Evolutionary conservation across 2,888 invertebrate genomes (phyloP).

Genomic region (Dicycla oo): DNA sequence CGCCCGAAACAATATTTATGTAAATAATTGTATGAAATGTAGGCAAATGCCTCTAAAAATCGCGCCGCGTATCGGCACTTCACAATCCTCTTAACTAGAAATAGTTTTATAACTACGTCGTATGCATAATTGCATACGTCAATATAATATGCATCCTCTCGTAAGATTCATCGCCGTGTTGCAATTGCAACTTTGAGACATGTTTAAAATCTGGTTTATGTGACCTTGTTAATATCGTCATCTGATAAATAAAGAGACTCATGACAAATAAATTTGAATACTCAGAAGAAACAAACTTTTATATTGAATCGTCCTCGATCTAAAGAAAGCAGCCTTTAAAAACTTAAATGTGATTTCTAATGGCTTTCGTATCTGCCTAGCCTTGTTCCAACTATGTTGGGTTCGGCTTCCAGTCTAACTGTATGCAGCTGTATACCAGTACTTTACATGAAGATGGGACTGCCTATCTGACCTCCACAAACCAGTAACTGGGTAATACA

Average conservation of each 20-base stretch:
- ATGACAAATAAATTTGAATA: background rate
- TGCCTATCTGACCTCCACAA: too few species aligned
- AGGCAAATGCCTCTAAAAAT: too few species aligned
- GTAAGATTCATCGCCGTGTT: conserved; percentile 28
- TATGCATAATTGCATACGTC: conserved; percentile 21
- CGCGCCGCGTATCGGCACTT: too few species aligned
- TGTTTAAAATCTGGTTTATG: conserved; percentile 31
- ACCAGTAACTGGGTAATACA: too few species aligned
- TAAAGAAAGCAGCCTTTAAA: background rate
- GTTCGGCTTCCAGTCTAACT: too few species aligned
- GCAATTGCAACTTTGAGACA: conserved; percentile 28
- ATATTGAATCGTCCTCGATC: background rate
- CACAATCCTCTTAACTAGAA: background rate
- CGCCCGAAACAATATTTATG: too few species aligned
- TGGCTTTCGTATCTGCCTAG: background rate
- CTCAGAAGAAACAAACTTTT: background rate
- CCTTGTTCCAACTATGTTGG: too few species aligned
- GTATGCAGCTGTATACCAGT: too few species aligned
- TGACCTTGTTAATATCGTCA: conserved; percentile 33
- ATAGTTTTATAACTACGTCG: background rate
- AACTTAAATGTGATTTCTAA: background rate
- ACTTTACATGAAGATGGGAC: too few species aligned
- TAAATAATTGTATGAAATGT: too few species aligned
- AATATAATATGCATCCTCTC: conserved; percentile 11
- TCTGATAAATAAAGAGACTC: conserved; percentile 7